Evolutionary conservation across 2,888 invertebrate species (phyloP).

Genomic region (Alloplasta piceator): DNA sequence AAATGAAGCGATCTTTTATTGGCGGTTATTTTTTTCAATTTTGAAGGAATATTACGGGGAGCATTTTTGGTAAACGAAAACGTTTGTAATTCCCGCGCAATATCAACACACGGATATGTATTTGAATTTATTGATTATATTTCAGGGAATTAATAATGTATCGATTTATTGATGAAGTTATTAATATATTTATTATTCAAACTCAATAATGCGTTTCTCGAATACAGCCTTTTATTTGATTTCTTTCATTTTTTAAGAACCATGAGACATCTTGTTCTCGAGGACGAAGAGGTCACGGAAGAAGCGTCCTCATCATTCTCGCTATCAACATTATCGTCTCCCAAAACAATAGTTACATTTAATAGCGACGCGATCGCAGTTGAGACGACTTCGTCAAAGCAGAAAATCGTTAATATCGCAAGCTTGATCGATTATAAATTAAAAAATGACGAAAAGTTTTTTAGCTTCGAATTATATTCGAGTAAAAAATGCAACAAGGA

Average conservation of each 20-base stretch:
- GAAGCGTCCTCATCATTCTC: slow-evolving; percentile 2
- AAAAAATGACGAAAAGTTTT: slow-evolving; percentile 70
- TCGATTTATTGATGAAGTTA: too few relatives aligned
- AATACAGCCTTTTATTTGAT: too few relatives aligned
- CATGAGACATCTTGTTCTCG: slow-evolving; percentile 34
- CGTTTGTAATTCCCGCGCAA: too few relatives aligned
- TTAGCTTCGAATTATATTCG: slow-evolving; percentile 75
- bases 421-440: slow-evolving; percentile 66
- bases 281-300: slow-evolving; percentile 7
- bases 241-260: neutral
- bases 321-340: neutral
- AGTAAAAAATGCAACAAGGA: slow-evolving; percentile 50
- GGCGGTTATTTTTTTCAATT: too few relatives aligned
- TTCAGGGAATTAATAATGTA: too few relatives aligned
- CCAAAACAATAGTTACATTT: neutral
- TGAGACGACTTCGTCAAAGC: neutral
- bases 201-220: too few relatives aligned
- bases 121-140: too few relatives aligned
- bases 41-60: too few relatives aligned
- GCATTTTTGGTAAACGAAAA: too few relatives aligned
- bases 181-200: too few relatives aligned
- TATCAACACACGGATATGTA: too few relatives aligned
- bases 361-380: neutral
- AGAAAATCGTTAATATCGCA: slow-evolving; percentile 47
- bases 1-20: too few relatives aligned